These are phyloP conservation scores for Teinopalpus imperialis DNA, from an alignment of 2,888 invertebrate species.

Conservation along the genomic window DNA sequence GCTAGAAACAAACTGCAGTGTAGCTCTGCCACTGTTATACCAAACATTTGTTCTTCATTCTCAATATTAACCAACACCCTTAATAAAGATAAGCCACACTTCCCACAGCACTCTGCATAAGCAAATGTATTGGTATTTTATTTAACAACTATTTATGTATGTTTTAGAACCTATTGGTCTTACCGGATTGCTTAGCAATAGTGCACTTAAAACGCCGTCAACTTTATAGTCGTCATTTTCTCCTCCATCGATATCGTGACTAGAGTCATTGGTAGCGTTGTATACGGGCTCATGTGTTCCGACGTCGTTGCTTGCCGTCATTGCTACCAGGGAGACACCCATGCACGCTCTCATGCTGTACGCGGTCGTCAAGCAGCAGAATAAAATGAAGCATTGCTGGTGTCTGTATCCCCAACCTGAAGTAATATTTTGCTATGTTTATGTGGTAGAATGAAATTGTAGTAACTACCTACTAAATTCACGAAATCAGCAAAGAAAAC, in stretches of 20 bases:
- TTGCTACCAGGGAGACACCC: constrained; percentile 85
- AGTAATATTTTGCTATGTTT: too few species aligned
- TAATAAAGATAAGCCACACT: too few species aligned
- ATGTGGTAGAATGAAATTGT: too few species aligned
- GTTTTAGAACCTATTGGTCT: constrained; percentile 39
- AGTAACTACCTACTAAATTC: too few species aligned
- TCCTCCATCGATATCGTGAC: not conserved
- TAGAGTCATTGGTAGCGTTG: constrained; percentile 1
- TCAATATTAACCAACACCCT: too few species aligned
- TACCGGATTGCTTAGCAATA: constrained; percentile 44
- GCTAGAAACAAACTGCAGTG: too few species aligned
- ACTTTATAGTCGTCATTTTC: constrained; percentile 30
- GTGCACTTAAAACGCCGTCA: constrained; percentile 41
- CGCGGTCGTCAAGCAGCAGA: constrained; percentile 79
- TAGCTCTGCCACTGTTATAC: too few species aligned
- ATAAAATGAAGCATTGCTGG: constrained; percentile 81
- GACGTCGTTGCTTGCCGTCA: constrained; percentile 58
- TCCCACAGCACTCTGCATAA: too few species aligned
- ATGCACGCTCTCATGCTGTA: constrained; percentile 84
- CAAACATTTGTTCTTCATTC: too few species aligned
- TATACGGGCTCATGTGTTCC: not conserved
- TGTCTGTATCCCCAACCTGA: constrained; percentile 74
- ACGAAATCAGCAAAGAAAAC: too few species aligned
- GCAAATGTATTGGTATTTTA: too few species aligned
- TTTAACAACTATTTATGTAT: too few species aligned